Percentiles rank a stretch among this genome's conserved stretches.
These are phyloP conservation scores for Adela reaumurella DNA, from an alignment of 2,888 invertebrate genomes.

Conservation along the genomic window DNA sequence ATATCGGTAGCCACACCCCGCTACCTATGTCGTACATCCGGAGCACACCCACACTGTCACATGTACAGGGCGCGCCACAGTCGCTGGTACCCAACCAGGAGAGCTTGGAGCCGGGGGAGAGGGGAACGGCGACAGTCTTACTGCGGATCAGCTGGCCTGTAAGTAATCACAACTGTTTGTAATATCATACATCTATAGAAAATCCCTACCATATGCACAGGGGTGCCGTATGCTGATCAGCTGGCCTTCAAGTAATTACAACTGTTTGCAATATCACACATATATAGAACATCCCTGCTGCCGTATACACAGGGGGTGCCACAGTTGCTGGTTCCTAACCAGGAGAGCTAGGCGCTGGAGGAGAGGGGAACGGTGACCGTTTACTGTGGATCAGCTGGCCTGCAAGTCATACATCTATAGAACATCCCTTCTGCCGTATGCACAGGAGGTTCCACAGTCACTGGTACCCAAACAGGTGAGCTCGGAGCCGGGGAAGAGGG, in stretches of 20 bases:
- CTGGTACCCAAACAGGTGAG: slow-evolving; percentile 77
- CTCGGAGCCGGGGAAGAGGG: slow-evolving; percentile 63
- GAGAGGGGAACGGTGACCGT: slow-evolving; percentile 62
- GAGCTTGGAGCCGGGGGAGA: slow-evolving; percentile 64
- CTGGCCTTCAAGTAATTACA: slow-evolving; percentile 21
- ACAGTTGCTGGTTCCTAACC: slow-evolving; percentile 78
- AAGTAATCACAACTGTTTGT: background rate
- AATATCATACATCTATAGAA: too few relatives aligned
- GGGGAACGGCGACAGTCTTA: slow-evolving; percentile 56
- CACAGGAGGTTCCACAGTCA: slow-evolving; percentile 75
- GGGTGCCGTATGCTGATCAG: slow-evolving; percentile 41
- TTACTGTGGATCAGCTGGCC: slow-evolving; percentile 42
- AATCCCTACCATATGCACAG: too few relatives aligned
- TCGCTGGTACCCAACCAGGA: slow-evolving; percentile 80
- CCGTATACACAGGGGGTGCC: slow-evolving; percentile 79
- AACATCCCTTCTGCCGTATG: slow-evolving; percentile 73
- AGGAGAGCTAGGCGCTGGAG: slow-evolving; percentile 63
- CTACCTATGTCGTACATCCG: slow-evolving; percentile 66
- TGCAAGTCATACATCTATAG: slow-evolving; percentile 63
- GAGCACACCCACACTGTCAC: slow-evolving; percentile 75
- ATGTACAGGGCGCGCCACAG: slow-evolving; percentile 71
- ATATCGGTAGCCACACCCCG: slow-evolving; percentile 77
- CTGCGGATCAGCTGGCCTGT: slow-evolving; percentile 40
- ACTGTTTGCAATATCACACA: slow-evolving; percentile 49
- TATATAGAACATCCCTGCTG: slow-evolving; percentile 68